A percentile compares a stretch with the other conserved stretches of the same genome.
Conservation (phyloP, 1,140 invertebrate species). For the Neocloeon triangulifer region DNA sequence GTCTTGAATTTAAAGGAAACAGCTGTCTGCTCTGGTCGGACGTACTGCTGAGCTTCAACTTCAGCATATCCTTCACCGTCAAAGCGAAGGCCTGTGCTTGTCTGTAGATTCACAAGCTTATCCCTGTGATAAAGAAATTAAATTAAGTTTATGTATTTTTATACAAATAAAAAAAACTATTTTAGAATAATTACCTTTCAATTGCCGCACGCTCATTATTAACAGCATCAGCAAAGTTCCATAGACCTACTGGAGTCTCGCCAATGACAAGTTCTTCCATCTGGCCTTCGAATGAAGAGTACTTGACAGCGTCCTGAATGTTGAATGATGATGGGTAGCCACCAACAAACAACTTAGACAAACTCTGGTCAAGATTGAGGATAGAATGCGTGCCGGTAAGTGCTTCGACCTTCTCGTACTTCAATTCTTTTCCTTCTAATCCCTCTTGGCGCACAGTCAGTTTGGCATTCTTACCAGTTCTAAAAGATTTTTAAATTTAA, state of each 20-base stretch:
- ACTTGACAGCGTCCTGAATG: conserved; percentile 39
- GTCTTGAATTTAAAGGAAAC: conserved; percentile 68
- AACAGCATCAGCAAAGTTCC: conserved; percentile 73
- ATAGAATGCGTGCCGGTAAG: conserved; percentile 46
- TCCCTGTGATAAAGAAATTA: conserved; percentile 22
- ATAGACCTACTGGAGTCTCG: conserved; percentile 70
- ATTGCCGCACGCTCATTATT: conserved; percentile 48
- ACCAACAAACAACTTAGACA: conserved; percentile 76
- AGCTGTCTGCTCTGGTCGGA: conserved; percentile 26
- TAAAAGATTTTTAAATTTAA: too few species aligned
- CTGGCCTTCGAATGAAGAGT: conserved; percentile 60
- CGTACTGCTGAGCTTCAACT: conserved; percentile 29
- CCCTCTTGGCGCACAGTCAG: conserved; percentile 58
- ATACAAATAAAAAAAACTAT: conserved; percentile 3
- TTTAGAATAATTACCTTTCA: conserved; percentile 29
- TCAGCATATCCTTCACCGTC: conserved; percentile 66
- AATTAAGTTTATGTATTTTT: background rate
- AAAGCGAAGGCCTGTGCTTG: conserved; percentile 53
- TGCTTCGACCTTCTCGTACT: conserved; percentile 29
- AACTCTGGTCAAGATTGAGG: conserved; percentile 64
- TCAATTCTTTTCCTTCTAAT: conserved; percentile 28
- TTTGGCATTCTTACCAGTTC: conserved; percentile 61
- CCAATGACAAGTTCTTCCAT: conserved; percentile 82
- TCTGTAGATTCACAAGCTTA: conserved; percentile 31
- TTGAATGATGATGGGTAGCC: conserved; percentile 51